Conservation (phyloP, 2,113 vertebrate genomes). For the Stercorarius parasiticus region DNA sequence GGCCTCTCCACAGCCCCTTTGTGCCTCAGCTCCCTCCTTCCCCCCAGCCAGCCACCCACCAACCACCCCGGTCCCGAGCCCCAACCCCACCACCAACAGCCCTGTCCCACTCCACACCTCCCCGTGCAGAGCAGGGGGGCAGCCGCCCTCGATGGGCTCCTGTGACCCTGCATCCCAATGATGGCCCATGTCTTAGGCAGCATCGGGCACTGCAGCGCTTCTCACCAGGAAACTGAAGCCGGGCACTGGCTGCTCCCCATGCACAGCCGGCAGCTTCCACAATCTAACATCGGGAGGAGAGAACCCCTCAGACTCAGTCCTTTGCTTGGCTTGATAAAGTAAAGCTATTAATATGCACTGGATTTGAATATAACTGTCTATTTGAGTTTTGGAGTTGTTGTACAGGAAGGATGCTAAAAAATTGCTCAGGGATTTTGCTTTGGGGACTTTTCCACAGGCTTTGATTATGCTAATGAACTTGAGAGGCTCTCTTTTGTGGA, state of each 20-base stretch:
- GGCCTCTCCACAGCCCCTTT: neutral
- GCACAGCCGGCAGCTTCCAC: neutral
- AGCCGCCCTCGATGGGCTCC: rapidly evolving
- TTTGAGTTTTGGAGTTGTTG: rapidly evolving
- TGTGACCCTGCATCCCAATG: rapidly evolving
- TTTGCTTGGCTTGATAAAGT: neutral
- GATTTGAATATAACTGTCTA: rapidly evolving
- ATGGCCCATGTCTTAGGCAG: rapidly evolving
- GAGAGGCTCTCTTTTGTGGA: neutral
- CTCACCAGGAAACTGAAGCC: rapidly evolving
- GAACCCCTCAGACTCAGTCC: neutral
- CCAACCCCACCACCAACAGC: neutral
- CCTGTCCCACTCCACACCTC: neutral
- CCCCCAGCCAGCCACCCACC: neutral
- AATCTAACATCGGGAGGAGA: rapidly evolving
- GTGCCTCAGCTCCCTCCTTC: neutral
- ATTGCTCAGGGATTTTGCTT: neutral
- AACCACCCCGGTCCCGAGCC: no score
- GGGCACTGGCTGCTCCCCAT: rapidly evolving
- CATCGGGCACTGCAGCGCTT: neutral
- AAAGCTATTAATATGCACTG: neutral
- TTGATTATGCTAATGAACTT: neutral
- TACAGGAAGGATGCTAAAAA: neutral
- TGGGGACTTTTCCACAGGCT: neutral
- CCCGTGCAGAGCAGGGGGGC: neutral